A percentile compares a stretch with the other conserved stretches of the same genome.
These are phyloP conservation scores for Cantharis nigra DNA, from an alignment of 2,888 invertebrate genomes.

Conservation along the genomic window DNA sequence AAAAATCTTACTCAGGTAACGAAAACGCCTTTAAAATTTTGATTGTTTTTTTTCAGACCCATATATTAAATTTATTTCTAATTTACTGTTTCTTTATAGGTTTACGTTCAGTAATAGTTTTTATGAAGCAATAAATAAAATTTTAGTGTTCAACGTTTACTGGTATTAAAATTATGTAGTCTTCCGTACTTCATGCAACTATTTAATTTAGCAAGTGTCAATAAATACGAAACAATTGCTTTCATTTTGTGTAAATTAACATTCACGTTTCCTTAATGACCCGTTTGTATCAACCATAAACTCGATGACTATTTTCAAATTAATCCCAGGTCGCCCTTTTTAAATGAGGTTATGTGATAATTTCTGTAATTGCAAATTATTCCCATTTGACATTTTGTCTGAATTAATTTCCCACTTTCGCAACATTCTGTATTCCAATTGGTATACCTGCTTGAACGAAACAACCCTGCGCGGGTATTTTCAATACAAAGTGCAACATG, in stretches of 20 bases:
- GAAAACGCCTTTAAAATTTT: slow-evolving; percentile 46
- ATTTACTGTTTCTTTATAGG: slow-evolving; percentile 27
- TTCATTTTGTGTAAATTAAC: not conserved
- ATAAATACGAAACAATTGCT: not conserved
- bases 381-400: not conserved
- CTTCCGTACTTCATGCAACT: not conserved
- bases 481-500: no score
- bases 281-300: not conserved
- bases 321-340: not conserved
- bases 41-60: slow-evolving; percentile 37
- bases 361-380: not conserved
- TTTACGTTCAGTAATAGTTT: slow-evolving; percentile 3
- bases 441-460: no score
- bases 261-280: not conserved
- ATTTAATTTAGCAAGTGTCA: not conserved
- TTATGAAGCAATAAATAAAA: slow-evolving; percentile 11
- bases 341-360: not conserved
- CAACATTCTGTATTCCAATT: not conserved
- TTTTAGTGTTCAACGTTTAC: slow-evolving; percentile 13
- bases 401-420: not conserved
- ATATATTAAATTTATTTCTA: slow-evolving; percentile 27
- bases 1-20: slow-evolving; percentile 48
- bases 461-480: no score
- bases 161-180: slow-evolving; percentile 3
- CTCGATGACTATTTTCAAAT: not conserved